phyloP scores from a whole-genome alignment of 1,140 invertebrate species.

The Pomacea maculata region DNA sequence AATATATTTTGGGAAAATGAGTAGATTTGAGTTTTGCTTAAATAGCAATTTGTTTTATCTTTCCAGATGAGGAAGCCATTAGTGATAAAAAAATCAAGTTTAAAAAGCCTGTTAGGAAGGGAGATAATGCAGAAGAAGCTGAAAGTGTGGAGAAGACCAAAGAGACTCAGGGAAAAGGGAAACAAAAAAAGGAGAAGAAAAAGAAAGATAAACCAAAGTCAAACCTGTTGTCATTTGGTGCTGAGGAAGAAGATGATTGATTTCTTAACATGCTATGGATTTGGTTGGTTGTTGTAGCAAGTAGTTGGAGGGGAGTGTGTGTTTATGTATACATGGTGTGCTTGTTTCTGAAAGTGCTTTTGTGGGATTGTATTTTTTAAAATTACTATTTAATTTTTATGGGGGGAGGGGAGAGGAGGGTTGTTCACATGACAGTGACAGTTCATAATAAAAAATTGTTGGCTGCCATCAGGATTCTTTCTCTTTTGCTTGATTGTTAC shows the following conservation, averaged over 20 bases:
- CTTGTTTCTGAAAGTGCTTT: too few relatives aligned
- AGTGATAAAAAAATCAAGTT: constrained; percentile 39
- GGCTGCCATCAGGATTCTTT: not conserved
- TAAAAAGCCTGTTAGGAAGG: constrained; percentile 42
- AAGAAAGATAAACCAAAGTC: constrained; percentile 39
- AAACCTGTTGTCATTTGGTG: constrained; percentile 45
- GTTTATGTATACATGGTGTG: too few relatives aligned
- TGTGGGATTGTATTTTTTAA: too few relatives aligned
- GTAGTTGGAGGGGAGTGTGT: too few relatives aligned
- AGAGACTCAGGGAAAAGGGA: constrained; percentile 32
- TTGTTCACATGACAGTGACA: not conserved
- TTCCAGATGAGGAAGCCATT: constrained; percentile 20
- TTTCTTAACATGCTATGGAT: too few relatives aligned
- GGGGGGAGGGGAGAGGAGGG: not conserved
- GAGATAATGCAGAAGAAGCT: constrained; percentile 17
- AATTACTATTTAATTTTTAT: not conserved
- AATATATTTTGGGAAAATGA: not conserved
- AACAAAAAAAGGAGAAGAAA: constrained; percentile 28
- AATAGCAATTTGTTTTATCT: not conserved
- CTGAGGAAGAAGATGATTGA: constrained; percentile 40
- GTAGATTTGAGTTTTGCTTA: not conserved
- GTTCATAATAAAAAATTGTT: not conserved
- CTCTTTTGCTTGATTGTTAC: not conserved
- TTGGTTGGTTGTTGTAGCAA: too few relatives aligned
- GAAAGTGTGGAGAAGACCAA: constrained; percentile 24